phyloP scores from a whole-genome alignment of 2,888 invertebrate species.

The Trachelus iudaicus region DNA sequence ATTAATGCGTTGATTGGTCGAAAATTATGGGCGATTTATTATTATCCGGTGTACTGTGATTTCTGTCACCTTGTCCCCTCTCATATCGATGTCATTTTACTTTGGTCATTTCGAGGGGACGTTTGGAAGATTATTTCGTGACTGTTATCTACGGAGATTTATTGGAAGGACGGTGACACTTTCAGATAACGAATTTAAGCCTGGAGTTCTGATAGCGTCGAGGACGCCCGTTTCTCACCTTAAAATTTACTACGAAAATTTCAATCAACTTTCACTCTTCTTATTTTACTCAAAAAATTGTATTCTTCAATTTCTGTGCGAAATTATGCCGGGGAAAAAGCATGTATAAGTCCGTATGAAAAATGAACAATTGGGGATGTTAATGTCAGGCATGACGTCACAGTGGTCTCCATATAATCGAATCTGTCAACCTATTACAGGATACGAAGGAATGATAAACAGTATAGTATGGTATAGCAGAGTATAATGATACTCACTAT shows the following conservation, averaged over 20 bases:
- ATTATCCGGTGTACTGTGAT: neutral
- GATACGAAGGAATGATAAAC: conserved; percentile 34
- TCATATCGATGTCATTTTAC: neutral
- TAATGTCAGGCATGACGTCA: conserved; percentile 7
- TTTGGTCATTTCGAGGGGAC: neutral
- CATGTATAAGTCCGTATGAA: neutral
- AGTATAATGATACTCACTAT: neutral
- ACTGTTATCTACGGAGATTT: neutral
- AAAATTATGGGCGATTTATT: neutral
- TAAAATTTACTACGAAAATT: neutral
- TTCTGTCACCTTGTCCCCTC: neutral
- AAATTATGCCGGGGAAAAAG: neutral
- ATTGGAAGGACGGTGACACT: neutral
- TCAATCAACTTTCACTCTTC: neutral
- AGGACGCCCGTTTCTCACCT: neutral
- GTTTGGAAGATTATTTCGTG: neutral
- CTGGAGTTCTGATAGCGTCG: neutral
- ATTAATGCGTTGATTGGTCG: conserved; percentile 11
- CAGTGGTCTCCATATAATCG: neutral
- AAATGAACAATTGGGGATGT: neutral
- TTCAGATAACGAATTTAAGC: neutral
- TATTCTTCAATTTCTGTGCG: neutral
- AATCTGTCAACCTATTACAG: conserved; percentile 28
- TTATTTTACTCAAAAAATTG: neutral
- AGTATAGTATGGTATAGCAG: conserved; percentile 34